phyloP scores from a whole-genome alignment of 2,888 invertebrate species.

The Rapana venosa region DNA sequence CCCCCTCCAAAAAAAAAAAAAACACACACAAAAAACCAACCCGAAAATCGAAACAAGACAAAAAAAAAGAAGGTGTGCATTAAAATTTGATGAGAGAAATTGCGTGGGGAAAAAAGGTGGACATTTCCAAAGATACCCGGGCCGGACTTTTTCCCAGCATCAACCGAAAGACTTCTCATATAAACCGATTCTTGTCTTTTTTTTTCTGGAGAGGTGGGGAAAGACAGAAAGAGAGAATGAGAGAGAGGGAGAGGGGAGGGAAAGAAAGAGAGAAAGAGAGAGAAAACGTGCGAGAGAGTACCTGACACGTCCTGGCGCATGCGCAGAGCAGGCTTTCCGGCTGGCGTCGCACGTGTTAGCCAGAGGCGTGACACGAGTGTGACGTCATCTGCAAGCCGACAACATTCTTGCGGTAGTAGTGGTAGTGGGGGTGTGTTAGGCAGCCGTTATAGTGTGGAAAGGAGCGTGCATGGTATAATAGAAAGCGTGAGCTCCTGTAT shows the following conservation, averaged over 20 bases:
- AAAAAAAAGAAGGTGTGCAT: too few species aligned
- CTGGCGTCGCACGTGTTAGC: background rate
- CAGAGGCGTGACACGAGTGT: background rate
- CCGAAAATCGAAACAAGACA: too few species aligned
- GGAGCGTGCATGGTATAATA: background rate
- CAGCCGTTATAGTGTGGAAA: background rate
- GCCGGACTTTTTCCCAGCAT: background rate
- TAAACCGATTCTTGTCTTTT: background rate
- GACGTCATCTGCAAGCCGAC: background rate
- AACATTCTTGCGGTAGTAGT: background rate
- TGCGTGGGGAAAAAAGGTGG: too few species aligned
- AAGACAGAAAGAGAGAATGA: background rate
- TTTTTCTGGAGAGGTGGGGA: background rate
- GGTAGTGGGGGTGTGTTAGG: background rate
- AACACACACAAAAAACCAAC: too few species aligned
- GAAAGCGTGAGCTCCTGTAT: background rate
- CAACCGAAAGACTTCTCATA: background rate
- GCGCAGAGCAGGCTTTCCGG: background rate
- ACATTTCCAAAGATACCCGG: too few species aligned
- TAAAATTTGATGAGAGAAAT: too few species aligned
- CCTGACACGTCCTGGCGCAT: background rate
- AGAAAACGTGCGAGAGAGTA: background rate
- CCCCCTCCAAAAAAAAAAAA: too few species aligned
- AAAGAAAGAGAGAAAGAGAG: background rate
- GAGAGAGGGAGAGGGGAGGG: conserved; percentile 8